Base-by-base conservation (phyloP, 2,113 vertebrate genomes). In the Nyctibius bracteatus region DNA sequence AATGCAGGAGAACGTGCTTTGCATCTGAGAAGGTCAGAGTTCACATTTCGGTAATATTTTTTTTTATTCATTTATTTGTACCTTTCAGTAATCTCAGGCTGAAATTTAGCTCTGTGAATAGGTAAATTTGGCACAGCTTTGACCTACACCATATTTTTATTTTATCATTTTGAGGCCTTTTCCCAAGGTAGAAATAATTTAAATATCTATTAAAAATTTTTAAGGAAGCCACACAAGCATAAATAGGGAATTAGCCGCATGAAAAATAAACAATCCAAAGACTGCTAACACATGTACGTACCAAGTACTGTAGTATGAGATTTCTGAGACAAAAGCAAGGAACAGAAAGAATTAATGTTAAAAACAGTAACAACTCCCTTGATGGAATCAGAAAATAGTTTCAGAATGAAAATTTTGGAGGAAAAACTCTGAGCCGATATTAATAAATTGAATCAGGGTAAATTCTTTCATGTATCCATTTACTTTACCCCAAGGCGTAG, bases 271-370 rank as follows among this genome's bases (percentile, higher is more conserved):
- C 21, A 11, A 33, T 66, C 51, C 27, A 44, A 70, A 44, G 12
- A 15, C 28, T 55, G 4, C 18, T 46, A 67, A 46, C 1, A 4
- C 0, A 4, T 19, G 14, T 11, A 22, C 0, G 3, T 66, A 62
- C 27, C 31, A 49, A 11, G 8, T 81, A 35, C 31, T 37, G 8
- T 13, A 46, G 12, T 19, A n/a, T 14, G n/a, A 54, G 31, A 57
- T 25, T 81, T 33, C 31, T 71, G 37, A 78, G 28, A 37, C n/a
- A 85, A 74, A 13, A 74, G 17, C 22, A 78, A 74, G 41, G n/a
- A 78, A 66, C 3, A 87, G 5, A 52, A 84, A 58, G 10, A 90
- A 61, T 11, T 43, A 0, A 10, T 12, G 3, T 19, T 67, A 37
- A 54, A 90, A 77, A 25, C 17, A 20, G 13, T 49, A 74, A 51